These are phyloP conservation scores for Caranx melampygus DNA, from an alignment of 2,113 vertebrate genomes.

Conservation along the genomic window DNA sequence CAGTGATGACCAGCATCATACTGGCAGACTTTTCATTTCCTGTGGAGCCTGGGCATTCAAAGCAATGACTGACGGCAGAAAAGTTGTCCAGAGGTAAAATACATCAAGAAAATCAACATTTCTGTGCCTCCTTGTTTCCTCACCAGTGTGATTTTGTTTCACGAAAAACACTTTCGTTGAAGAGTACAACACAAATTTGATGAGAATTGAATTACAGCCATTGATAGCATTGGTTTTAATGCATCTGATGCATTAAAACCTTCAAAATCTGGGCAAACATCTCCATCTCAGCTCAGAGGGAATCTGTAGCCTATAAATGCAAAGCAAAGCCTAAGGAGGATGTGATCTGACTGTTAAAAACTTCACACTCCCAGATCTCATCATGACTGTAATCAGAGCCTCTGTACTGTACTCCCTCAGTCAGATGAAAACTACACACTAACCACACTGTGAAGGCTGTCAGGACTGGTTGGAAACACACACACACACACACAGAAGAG, in stretches of 20 bases:
- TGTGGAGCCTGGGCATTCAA: constrained; percentile 3
- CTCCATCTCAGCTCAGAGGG: background rate
- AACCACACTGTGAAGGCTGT: background rate
- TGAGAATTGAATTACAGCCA: constrained; percentile 42
- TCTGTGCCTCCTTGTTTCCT: constrained; percentile 27
- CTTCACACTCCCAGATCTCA: background rate
- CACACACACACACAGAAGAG: background rate
- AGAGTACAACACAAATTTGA: constrained; percentile 18
- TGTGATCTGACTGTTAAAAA: constrained; percentile 1
- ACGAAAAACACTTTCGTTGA: background rate
- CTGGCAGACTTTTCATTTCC: constrained; percentile 45
- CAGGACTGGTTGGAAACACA: background rate
- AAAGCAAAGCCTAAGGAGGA: background rate
- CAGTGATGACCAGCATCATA: constrained; percentile 13
- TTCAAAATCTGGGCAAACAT: constrained; percentile 12
- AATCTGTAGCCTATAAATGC: background rate
- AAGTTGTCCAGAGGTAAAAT: constrained; percentile 28
- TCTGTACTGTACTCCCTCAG: background rate
- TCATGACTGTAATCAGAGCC: background rate
- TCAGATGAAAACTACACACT: background rate
- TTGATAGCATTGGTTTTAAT: no score
- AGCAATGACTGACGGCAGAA: constrained; percentile 31
- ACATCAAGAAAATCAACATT: constrained; percentile 28
- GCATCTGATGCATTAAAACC: background rate
- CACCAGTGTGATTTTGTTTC: constrained; percentile 9